Evolutionary conservation across 2,888 invertebrate genomes (phyloP).

Genomic region (Phorcus lineatus): DNA sequence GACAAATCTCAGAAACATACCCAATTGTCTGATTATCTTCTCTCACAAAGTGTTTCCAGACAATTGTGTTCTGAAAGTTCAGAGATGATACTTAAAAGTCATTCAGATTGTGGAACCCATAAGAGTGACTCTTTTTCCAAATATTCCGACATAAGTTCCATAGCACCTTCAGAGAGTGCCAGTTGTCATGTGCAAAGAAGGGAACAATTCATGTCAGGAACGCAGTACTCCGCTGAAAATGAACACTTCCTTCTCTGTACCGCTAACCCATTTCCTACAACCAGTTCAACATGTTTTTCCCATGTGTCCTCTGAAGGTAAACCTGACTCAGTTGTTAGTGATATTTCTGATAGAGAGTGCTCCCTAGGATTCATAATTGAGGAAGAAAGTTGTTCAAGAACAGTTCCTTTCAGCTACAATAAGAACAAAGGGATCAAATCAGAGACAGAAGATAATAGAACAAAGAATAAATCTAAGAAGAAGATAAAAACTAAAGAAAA

Average conservation of each 20-base stretch:
- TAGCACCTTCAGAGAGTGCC: too few species aligned
- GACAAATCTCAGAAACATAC: too few species aligned
- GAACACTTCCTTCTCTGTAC: conserved; percentile 7
- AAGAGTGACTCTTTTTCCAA: too few species aligned
- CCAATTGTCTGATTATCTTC: too few species aligned
- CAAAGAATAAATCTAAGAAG: neutral
- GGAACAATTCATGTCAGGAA: too few species aligned
- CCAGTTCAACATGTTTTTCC: neutral
- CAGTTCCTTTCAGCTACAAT: neutral
- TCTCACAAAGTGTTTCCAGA: too few species aligned
- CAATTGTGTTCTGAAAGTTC: too few species aligned
- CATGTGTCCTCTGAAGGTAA: neutral
- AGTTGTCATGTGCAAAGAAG: too few species aligned
- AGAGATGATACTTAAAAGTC: too few species aligned
- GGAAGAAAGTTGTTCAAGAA: conserved; percentile 8
- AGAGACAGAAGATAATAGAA: neutral
- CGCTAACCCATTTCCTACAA: neutral
- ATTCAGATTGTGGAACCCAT: too few species aligned
- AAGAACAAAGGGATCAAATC: neutral
- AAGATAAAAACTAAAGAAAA: neutral
- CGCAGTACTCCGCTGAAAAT: neutral
- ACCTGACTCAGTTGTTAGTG: neutral
- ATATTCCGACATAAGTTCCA: too few species aligned
- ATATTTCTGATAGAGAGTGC: neutral
- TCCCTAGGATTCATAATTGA: neutral